These are phyloP conservation scores for Sitophilus oryzae DNA, from an alignment of 1,140 invertebrate species.

Conservation along the genomic window DNA sequence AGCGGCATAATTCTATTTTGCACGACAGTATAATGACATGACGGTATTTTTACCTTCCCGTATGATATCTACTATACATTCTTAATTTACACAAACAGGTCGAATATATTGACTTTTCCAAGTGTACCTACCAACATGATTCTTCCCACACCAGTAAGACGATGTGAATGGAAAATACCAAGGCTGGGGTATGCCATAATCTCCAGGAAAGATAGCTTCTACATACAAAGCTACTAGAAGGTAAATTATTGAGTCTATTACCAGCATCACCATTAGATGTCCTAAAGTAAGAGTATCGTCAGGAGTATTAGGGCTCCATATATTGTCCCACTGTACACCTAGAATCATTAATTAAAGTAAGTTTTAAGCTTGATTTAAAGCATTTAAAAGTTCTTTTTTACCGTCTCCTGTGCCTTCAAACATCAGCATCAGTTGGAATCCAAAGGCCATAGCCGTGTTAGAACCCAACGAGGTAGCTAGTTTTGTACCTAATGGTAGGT, in stretches of 20 bases:
- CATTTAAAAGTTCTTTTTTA: too few relatives aligned
- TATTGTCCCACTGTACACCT: slow-evolving; percentile 72
- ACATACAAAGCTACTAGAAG: slow-evolving; percentile 65
- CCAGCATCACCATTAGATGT: slow-evolving; percentile 59
- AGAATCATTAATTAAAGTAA: too few relatives aligned
- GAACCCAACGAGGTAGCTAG: slow-evolving; percentile 56
- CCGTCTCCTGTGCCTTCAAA: slow-evolving; percentile 60
- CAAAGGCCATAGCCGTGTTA: slow-evolving; percentile 73
- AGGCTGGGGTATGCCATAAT: slow-evolving; percentile 61
- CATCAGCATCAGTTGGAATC: slow-evolving; percentile 59
- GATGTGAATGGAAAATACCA: slow-evolving; percentile 70
- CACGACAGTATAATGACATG: too few relatives aligned
- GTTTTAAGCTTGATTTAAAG: too few relatives aligned
- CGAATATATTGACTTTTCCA: too few relatives aligned
- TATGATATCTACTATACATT: too few relatives aligned
- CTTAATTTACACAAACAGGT: too few relatives aligned
- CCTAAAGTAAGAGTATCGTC: slow-evolving; percentile 67
- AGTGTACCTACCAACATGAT: slow-evolving; percentile 8
- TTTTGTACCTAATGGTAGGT: slow-evolving; percentile 49
- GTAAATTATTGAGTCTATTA: slow-evolving; percentile 60
- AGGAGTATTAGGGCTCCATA: slow-evolving; percentile 59
- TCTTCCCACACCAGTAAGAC: slow-evolving; percentile 29
- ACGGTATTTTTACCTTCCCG: too few relatives aligned
- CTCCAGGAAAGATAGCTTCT: slow-evolving; percentile 66
- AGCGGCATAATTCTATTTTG: too few relatives aligned